Evolutionary conservation across 1,140 invertebrate species (phyloP).

Genomic region (Drosophila sturtevanti): DNA sequence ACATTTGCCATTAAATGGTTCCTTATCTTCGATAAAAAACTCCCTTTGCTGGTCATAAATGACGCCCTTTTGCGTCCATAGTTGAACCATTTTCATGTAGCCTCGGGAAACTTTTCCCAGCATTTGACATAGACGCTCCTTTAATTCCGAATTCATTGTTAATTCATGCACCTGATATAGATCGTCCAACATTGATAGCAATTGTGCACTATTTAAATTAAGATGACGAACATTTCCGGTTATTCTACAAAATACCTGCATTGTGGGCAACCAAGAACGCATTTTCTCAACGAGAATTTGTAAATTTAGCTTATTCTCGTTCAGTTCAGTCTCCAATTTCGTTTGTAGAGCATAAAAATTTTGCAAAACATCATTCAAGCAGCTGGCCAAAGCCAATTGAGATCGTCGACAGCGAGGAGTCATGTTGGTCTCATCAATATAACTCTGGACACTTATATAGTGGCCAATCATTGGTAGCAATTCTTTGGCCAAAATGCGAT

Average conservation of each 20-base stretch:
- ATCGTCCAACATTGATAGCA: constrained; percentile 47
- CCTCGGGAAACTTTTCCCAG: constrained; percentile 21
- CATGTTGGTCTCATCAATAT: constrained; percentile 57
- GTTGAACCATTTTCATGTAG: constrained; percentile 69
- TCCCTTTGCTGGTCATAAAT: constrained; percentile 50
- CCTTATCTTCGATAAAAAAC: constrained; percentile 61
- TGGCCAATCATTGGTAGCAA: constrained; percentile 51
- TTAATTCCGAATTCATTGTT: constrained; percentile 8
- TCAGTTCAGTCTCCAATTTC: constrained; percentile 42
- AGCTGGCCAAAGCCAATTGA: constrained; percentile 34
- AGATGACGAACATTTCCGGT: constrained; percentile 14
- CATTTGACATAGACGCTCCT: constrained; percentile 13
- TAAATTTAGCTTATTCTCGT: constrained; percentile 30
- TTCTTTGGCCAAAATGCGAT: constrained; percentile 43
- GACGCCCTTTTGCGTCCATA: constrained; percentile 64
- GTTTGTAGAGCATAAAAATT: constrained; percentile 53
- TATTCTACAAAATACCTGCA: constrained; percentile 37
- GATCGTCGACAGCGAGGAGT: constrained; percentile 13
- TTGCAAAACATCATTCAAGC: constrained; percentile 29
- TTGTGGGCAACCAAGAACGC: constrained; percentile 49
- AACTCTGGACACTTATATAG: constrained; percentile 61
- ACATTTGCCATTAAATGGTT: not conserved
- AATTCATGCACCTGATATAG: constrained; percentile 22
- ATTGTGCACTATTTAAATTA: constrained; percentile 27
- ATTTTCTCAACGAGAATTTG: constrained; percentile 51